These are phyloP conservation scores for Hyla sarda DNA, from an alignment of 2,113 vertebrate genomes.

Conservation along the genomic window DNA sequence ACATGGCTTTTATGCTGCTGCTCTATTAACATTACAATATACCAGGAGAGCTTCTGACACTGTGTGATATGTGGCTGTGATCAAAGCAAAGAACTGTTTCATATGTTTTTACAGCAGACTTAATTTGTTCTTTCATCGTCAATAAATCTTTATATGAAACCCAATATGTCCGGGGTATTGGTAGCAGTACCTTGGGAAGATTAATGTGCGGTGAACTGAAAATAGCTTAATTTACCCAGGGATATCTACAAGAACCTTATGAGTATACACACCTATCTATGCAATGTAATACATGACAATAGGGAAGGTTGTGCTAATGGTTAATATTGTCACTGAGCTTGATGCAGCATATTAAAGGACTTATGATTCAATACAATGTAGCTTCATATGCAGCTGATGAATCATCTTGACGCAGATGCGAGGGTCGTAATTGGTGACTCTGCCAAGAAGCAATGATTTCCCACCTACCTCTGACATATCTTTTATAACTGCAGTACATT, in stretches of 20 bases:
- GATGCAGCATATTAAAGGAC: constrained; percentile 20
- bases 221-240: constrained; percentile 39
- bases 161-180: constrained; percentile 43
- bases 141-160: constrained; percentile 52
- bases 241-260: constrained; percentile 26
- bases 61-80: constrained; percentile 45
- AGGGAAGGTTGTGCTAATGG: constrained; percentile 20
- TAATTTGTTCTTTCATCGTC: constrained; percentile 43
- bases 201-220: constrained; percentile 38
- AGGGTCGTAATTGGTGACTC: constrained; percentile 46
- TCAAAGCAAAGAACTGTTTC: constrained; percentile 49
- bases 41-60: constrained; percentile 34
- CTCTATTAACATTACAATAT: constrained; percentile 51
- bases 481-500: background rate
- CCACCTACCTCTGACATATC: constrained; percentile 45
- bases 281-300: background rate
- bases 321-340: constrained; percentile 34
- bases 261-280: constrained; percentile 4
- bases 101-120: constrained; percentile 39
- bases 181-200: constrained; percentile 45
- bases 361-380: constrained; percentile 43
- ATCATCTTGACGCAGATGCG: constrained; percentile 45
- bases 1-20: constrained; percentile 28
- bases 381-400: constrained; percentile 29
- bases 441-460: constrained; percentile 45